Conservation (phyloP, 35 echinoderm and acorn worm species). For the Holothuria glaberrima region DNA sequence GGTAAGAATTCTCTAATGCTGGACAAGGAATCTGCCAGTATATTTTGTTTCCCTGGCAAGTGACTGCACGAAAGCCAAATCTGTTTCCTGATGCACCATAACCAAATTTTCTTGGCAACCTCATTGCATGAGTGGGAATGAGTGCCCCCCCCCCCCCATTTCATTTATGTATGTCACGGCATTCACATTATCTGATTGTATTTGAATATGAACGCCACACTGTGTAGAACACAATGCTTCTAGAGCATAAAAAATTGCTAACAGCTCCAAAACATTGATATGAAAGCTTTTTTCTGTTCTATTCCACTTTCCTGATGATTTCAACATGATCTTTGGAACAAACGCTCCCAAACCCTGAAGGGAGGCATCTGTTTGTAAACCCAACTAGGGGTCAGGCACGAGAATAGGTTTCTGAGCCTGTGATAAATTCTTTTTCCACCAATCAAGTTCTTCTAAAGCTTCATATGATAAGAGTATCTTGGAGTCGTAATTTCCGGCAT, state of each 20-base stretch:
- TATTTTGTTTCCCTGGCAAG: conserved; percentile 68
- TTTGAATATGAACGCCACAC: not conserved
- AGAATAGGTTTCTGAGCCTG: too few relatives aligned
- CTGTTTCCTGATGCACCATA: conserved; percentile 55
- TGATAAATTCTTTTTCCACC: too few relatives aligned
- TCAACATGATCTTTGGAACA: too few relatives aligned
- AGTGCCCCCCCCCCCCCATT: conserved; percentile 23
- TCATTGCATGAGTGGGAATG: conserved; percentile 73
- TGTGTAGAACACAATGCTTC: not conserved
- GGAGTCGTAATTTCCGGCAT: too few relatives aligned
- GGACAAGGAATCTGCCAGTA: conserved; percentile 61
- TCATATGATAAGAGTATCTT: too few relatives aligned
- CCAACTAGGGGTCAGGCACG: too few relatives aligned
- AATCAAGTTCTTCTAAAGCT: too few relatives aligned
- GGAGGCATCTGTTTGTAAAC: too few relatives aligned
- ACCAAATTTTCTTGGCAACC: conserved; percentile 66
- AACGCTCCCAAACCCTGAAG: too few relatives aligned
- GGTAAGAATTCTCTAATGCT: too few relatives aligned
- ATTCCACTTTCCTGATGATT: conserved; percentile 62
- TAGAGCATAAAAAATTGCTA: not conserved
- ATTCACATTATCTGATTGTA: not conserved
- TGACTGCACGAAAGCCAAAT: conserved; percentile 69
- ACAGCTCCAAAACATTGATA: conserved; percentile 65
- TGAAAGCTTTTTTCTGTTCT: conserved; percentile 17
- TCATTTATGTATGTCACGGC: conserved; percentile 4